Percentiles rank a stretch among this genome's conserved stretches.
These are phyloP conservation scores for Megaustenia siamemsis DNA, from an alignment of 2,888 invertebrate species.

Conservation along the genomic window DNA sequence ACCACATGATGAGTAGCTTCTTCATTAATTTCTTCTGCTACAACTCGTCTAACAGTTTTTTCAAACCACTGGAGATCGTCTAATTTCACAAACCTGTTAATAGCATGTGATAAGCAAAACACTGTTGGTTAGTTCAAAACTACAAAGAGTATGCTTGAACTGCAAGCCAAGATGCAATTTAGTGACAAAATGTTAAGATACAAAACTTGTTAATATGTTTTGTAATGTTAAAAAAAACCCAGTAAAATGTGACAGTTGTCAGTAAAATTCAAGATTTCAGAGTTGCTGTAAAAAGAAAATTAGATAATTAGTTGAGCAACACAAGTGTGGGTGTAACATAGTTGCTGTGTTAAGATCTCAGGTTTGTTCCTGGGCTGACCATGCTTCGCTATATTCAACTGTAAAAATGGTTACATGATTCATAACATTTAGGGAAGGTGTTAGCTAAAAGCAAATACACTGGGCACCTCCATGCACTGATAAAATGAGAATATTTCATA, in stretches of 20 bases:
- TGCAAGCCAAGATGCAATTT: neutral
- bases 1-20: slow-evolving; percentile 84
- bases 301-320: neutral
- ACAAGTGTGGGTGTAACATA: no score
- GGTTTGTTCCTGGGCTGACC: no score
- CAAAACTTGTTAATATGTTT: neutral
- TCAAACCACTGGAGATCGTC: slow-evolving; percentile 75
- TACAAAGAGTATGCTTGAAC: neutral
- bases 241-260: neutral
- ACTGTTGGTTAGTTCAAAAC: neutral
- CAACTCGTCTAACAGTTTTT: slow-evolving; percentile 83
- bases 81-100: slow-evolving; percentile 66
- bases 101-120: slow-evolving; percentile 7
- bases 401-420: no score
- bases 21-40: slow-evolving; percentile 84
- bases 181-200: neutral
- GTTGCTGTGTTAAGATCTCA: no score
- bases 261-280: neutral
- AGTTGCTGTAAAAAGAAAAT: neutral
- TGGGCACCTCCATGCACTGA: no score
- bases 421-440: no score
- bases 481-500: no score
- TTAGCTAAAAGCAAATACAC: no score
- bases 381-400: no score
- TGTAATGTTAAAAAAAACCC: neutral